Base-by-base conservation (phyloP, 2,888 invertebrate genomes). In the Pyrochroa serraticornis region DNA sequence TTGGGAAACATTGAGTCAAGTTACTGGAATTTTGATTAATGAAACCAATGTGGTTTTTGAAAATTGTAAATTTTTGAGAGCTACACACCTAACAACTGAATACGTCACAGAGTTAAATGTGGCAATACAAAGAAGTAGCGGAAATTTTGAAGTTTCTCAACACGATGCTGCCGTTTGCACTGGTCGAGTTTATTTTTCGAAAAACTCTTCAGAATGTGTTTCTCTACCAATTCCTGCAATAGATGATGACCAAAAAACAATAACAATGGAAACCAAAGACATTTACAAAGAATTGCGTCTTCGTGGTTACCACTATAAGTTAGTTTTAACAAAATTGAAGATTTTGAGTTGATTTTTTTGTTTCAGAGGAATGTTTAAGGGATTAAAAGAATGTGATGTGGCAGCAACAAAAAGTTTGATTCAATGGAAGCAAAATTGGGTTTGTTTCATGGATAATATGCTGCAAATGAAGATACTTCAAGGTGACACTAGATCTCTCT, bases 401-500 rank as follows among this genome's bases (percentile, higher is more conserved):
- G 43, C 52, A 71, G 74, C 74, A 70, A 81, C 79, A 2, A 78
- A 80, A 1, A 85, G 84, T 1, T 78, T 80, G 12, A 74, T 86
- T 5, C 77, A 82, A 47, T 95, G 93, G 93, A 82, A 85, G 43
- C 88, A 88, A 70, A 92, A 93, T 79, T 95, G 93, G 93, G 88
- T 93, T 7, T 84, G 92, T 0, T 94, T 92, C 78, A 86, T 95
- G 83, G 95, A 95, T 77, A 90, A 91, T 47, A 88, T 95, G 86
- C 81, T 95, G n/a, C 95, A 95, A 78, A 84, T 91, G 65, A 85
- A 87, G 68, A 87, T 93, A 48, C 72, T 92, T 8, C 84, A 86
- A 8, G 81, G 84, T 37, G 87, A 89, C 65, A 86, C 87, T 0
- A 81, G 90, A 3, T 84, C 85, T 1, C 83, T 93, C 1, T 84